Evolutionary conservation across 1,140 invertebrate genomes (phyloP), one percentile per base, ranked within the genome.

Genomic region (Drosophila sp.): DNA sequence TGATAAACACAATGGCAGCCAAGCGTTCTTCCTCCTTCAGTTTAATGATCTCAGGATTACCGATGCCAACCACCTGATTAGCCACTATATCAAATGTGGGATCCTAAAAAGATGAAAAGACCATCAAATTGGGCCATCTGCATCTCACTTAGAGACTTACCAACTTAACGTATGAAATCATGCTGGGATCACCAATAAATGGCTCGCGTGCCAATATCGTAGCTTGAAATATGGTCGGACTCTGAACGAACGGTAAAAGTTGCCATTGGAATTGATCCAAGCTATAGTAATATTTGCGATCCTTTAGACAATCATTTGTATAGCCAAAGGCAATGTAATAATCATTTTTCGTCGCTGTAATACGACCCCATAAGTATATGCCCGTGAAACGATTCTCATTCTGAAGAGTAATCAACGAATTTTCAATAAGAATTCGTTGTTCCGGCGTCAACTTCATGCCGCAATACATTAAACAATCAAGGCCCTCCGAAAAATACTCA

Each of bases 11-110:
- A 1, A 94, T 94, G 4, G 95, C 95, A 0, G 95, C 92, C 10
- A 97, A 80, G n/a, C 96, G 93, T 71, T 95, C 94, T 89, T 97
- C 96, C 91, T 97, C 96, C 90, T 96, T 96, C 30, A 97, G 87
- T 66, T 94, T 92, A 62, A 92, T 84, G 57, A 92, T 90, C 25
- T 94, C 93, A 0, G 93, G 92, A 61, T 92, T 74, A 35, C 83
- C 89, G 25, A 93, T 91, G 40, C 92, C 92, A 7, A 93, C 72
- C 8, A 92, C 89, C 76, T 93, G 93, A 70, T 93, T 93, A 35
- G 87, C 17, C 87, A 93, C 56, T 80, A 91, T 61, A 91, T 85
- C 79, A 57, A 92, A 92, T 44, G 68, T 86, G 1, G 92, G 92
- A 66, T 92, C 91, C 86, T 92, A 3, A 0, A 58, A 57, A 2